A percentile compares a stretch with the other conserved stretches of the same genome.
Conservation (phyloP, 2,888 invertebrate genomes). For the Darwinula stevensoni region DNA sequence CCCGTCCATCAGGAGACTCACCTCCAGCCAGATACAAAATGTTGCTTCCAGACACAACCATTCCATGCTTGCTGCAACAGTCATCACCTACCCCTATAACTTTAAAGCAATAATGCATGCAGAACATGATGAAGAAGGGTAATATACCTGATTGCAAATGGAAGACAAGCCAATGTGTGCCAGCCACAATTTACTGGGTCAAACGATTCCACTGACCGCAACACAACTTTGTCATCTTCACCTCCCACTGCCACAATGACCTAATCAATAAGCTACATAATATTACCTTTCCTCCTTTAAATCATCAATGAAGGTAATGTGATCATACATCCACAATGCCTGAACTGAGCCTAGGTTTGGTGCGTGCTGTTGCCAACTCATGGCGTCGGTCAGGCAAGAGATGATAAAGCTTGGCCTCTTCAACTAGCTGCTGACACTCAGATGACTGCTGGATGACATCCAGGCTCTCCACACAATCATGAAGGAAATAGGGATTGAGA, state of each 20-base stretch:
- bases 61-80: slow-evolving; percentile 19
- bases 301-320: slow-evolving; percentile 9
- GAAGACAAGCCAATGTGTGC: slow-evolving; percentile 20
- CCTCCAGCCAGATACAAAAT: slow-evolving; percentile 20
- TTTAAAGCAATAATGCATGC: background rate
- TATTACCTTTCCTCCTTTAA: background rate
- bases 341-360: slow-evolving; percentile 16
- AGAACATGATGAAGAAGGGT: background rate
- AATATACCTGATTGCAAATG: slow-evolving; percentile 19
- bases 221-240: slow-evolving; percentile 22
- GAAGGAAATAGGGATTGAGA: slow-evolving; percentile 20
- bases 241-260: slow-evolving; percentile 22
- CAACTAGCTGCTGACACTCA: slow-evolving; percentile 17
- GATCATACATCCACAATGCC: slow-evolving; percentile 11
- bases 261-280: slow-evolving; percentile 9
- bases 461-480: slow-evolving; percentile 18
- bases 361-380: slow-evolving; percentile 16
- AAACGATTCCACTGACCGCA: slow-evolving; percentile 21
- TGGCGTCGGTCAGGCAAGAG: slow-evolving; percentile 18
- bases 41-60: slow-evolving; percentile 20
- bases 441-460: slow-evolving; percentile 15
- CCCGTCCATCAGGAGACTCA: slow-evolving; percentile 22
- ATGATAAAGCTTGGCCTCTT: slow-evolving; percentile 20
- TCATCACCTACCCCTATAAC: slow-evolving; percentile 3
- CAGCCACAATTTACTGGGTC: slow-evolving; percentile 17